Conservation (phyloP, 30 jellyfish, hydroid and myxozoan genomes). For the Rhopilema esculentum region DNA sequence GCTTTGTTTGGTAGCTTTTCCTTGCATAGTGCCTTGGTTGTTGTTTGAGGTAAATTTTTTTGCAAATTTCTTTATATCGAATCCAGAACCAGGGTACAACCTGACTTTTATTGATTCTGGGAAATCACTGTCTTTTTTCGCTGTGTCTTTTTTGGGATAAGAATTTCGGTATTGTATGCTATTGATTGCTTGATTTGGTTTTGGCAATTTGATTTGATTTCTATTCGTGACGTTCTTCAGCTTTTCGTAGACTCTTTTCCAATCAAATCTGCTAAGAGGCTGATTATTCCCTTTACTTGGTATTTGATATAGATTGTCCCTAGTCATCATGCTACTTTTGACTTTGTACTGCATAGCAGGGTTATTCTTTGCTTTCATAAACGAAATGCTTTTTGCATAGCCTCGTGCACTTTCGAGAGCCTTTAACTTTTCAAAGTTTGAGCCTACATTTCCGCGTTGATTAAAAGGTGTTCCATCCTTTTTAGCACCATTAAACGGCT, state of each 20-base stretch:
- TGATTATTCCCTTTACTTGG: not conserved
- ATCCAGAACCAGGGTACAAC: constrained; percentile 14
- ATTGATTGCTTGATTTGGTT: not conserved
- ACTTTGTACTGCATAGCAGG: not conserved
- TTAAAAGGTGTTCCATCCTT: not conserved
- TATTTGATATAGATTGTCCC: not conserved
- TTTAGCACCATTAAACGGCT: not conserved
- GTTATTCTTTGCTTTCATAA: not conserved
- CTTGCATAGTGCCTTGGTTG: not conserved
- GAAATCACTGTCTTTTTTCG: not conserved
- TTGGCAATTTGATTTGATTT: not conserved
- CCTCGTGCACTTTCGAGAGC: not conserved
- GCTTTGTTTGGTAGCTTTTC: not conserved
- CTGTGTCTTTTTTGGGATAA: not conserved
- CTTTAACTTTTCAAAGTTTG: not conserved
- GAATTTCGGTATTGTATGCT: not conserved
- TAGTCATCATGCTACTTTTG: not conserved
- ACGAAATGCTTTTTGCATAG: not conserved
- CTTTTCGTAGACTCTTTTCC: constrained; percentile 36
- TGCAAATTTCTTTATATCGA: constrained; percentile 5
- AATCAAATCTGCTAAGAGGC: not conserved
- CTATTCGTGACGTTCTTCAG: not conserved
- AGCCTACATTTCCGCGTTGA: not conserved
- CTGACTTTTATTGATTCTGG: constrained; percentile 44
- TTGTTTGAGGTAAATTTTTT: not conserved